Base-by-base conservation (phyloP, 2,113 vertebrate genomes). In the Camelus dromedarius region DNA sequence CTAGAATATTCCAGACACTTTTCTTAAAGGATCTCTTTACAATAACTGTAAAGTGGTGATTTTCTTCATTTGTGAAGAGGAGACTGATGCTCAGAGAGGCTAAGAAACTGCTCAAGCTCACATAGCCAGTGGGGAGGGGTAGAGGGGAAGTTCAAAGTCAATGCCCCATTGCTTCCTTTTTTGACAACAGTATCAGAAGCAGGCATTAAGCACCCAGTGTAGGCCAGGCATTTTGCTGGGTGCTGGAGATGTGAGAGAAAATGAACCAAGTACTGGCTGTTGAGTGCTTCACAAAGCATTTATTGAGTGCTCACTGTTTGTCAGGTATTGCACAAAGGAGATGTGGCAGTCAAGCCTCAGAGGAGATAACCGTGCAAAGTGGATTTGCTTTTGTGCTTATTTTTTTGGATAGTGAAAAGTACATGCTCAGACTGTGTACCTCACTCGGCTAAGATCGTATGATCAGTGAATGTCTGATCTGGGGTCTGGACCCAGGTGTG, bases 51-150 rank as follows among this genome's bases (percentile, higher is more conserved):
- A 95, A 92, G 32, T 60, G 58, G 32, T 67, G 5, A 89, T 90
- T 91, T 70, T 75, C 20, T 89, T 87, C 73, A 52, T 73, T 92
- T 95, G 92, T 70, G 10, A 89, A 86, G 77, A 76, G 52, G 56
- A 89, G 76, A 24, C 4, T n/a, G 35, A 54, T 64, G 70, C 20
- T 79, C 19, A 52, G 70, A 89, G 42, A 87, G 89, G 18, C 20
- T 70, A 22, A 38, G 10, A 60, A 64, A 92, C 30, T 48, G 35
- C 6, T 46, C 16, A 69, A 48, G 38, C 24, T 69, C 19, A 50
- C 18, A 1, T 9, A n/a, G 52, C 16, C 26, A 3, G 4, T 2
- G 30, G 13, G 12, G 6, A 38, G 11, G 1, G 24, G 52, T 1
- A 16, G 32, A 66, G 11, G 64, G 4, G 13, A 79, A 42, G 91